A percentile compares a stretch with the other conserved stretches of the same genome.
Conservation (phyloP, 2,113 vertebrate genomes). For the Sardina pilchardus region DNA sequence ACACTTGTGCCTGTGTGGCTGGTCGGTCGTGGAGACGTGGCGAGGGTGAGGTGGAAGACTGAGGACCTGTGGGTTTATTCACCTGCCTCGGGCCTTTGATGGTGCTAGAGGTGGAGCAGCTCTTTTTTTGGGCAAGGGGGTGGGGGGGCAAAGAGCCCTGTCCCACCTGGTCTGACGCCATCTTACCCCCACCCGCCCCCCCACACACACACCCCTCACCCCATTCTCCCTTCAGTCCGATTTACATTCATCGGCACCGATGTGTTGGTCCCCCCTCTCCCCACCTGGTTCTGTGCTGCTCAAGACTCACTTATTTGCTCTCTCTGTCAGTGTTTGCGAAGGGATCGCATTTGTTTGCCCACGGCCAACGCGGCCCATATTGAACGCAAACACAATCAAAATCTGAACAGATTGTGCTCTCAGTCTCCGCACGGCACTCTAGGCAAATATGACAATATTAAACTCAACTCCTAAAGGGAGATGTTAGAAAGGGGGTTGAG, state of each 20-base stretch:
- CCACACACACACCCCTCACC: no score
- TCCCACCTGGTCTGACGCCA: slow-evolving; percentile 25
- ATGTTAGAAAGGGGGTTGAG: slow-evolving; percentile 37
- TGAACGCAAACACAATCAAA: slow-evolving; percentile 66
- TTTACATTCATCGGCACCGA: neutral
- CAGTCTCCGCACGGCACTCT: slow-evolving; percentile 37
- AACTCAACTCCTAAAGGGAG: slow-evolving; percentile 22
- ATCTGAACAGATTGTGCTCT: slow-evolving; percentile 53
- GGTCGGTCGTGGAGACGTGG: neutral
- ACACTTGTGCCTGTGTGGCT: neutral
- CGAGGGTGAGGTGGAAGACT: neutral
- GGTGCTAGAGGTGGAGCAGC: neutral
- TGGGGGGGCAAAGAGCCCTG: neutral
- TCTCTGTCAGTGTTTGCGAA: slow-evolving; percentile 61
- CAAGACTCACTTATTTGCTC: slow-evolving; percentile 64
- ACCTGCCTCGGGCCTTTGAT: slow-evolving; percentile 21
- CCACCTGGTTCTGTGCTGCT: slow-evolving; percentile 54
- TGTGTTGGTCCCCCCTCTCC: slow-evolving; percentile 21
- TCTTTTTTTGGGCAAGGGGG: slow-evolving; percentile 4
- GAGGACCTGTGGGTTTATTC: neutral
- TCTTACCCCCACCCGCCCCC: slow-evolving; percentile 21
- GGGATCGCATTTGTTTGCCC: slow-evolving; percentile 61
- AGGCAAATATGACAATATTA: slow-evolving; percentile 52
- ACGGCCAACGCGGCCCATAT: slow-evolving; percentile 54
- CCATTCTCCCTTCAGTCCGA: neutral